Percentiles rank a stretch among this genome's conserved stretches.
phyloP scores from a whole-genome alignment of 2,113 vertebrate genomes.

The Sigmodon hispidus region DNA sequence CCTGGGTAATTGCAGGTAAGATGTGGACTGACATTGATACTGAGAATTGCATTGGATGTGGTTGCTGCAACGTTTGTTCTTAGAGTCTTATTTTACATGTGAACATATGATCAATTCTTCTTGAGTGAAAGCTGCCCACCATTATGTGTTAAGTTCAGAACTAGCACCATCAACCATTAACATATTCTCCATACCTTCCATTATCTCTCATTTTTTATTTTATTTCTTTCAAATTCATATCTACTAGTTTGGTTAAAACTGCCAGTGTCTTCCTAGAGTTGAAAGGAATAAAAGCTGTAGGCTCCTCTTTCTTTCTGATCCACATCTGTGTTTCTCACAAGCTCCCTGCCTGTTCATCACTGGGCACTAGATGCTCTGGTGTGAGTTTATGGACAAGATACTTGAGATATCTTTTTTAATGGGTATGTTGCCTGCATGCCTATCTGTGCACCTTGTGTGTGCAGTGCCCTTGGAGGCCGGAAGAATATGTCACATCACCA shows the following conservation, averaged over 20 bases:
- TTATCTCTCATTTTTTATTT: neutral
- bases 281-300: neutral
- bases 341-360: neutral
- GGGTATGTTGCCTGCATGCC: neutral
- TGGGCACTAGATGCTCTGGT: neutral
- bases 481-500: neutral
- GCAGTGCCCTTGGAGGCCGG: neutral
- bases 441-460: neutral
- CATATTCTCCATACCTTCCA: neutral
- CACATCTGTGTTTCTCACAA: neutral
- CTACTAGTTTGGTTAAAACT: neutral
- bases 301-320: neutral
- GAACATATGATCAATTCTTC: neutral
- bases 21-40: no score
- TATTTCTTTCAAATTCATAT: neutral
- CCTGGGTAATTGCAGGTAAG: slow-evolving; percentile 97
- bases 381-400: neutral
- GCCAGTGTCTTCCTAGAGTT: neutral
- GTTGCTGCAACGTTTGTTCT: neutral
- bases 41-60: neutral
- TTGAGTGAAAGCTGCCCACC: neutral
- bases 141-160: neutral
- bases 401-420: neutral
- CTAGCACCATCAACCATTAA: neutral
- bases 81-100: neutral